A percentile compares a stretch with the other conserved stretches of the same genome.
Conservation (phyloP, 2,888 invertebrate genomes). For the Acronicta leporina region DNA sequence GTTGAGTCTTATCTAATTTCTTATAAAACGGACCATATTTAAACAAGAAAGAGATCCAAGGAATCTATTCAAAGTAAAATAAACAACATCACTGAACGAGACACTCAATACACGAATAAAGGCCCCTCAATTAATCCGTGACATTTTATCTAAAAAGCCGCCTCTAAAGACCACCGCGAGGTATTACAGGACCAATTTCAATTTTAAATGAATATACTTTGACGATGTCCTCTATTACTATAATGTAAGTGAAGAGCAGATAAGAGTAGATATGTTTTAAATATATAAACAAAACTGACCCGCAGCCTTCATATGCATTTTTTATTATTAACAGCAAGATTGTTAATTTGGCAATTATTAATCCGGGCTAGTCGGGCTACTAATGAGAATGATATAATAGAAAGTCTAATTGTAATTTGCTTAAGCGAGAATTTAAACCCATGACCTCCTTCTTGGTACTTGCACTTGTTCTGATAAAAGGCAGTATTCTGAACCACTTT, state of each 20-base stretch:
- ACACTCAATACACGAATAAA: slow-evolving; percentile 24
- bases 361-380: too few species aligned
- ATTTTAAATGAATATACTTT: slow-evolving; percentile 58
- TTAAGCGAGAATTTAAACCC: too few species aligned
- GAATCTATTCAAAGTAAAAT: slow-evolving; percentile 41
- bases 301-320: neutral
- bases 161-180: slow-evolving; percentile 34
- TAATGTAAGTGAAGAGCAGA: neutral
- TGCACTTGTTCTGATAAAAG: too few species aligned
- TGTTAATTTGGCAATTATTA: neutral
- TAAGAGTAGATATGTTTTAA: slow-evolving; percentile 1
- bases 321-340: neutral
- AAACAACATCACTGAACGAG: slow-evolving; percentile 31
- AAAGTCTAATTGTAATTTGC: too few species aligned
- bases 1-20: slow-evolving; percentile 34
- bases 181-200: slow-evolving; percentile 58
- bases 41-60: slow-evolving; percentile 34
- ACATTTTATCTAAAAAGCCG: slow-evolving; percentile 40
- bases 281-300: neutral
- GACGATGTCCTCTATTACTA: slow-evolving; percentile 44
- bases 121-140: slow-evolving; percentile 48
- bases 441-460: too few species aligned
- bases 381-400: too few species aligned
- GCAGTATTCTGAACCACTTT: too few species aligned
- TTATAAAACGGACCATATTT: slow-evolving; percentile 22